A percentile compares a stretch with the other conserved stretches of the same genome.
These are phyloP conservation scores for Lithophane ornitopus DNA, from an alignment of 2,888 invertebrate genomes.

Conservation along the genomic window DNA sequence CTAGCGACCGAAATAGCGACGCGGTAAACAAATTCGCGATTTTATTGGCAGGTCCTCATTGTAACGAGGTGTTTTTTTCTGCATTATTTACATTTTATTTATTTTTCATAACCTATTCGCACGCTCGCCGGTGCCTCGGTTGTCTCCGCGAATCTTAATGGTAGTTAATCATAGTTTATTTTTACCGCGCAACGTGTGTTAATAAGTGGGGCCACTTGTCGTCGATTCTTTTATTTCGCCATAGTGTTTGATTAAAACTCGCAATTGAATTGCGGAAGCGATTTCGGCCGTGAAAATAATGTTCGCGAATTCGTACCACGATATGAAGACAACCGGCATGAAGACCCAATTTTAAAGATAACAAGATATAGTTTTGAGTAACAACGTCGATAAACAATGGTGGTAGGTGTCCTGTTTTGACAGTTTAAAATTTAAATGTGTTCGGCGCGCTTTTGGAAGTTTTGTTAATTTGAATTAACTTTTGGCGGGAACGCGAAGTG, in stretches of 20 bases:
- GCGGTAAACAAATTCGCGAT: slow-evolving; percentile 86
- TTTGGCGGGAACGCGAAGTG: slow-evolving; percentile 84
- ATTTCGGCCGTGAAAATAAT: slow-evolving; percentile 76
- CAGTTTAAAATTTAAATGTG: slow-evolving; percentile 69
- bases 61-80: slow-evolving; percentile 74
- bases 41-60: slow-evolving; percentile 78
- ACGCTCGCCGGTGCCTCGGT: slow-evolving; percentile 81
- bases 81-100: slow-evolving; percentile 72
- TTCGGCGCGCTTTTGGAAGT: slow-evolving; percentile 67
- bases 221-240: slow-evolving; percentile 83
- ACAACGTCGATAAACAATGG: slow-evolving; percentile 66
- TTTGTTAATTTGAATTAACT: slow-evolving; percentile 71
- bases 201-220: slow-evolving; percentile 88
- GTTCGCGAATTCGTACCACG: slow-evolving; percentile 75
- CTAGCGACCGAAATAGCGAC: slow-evolving; percentile 85
- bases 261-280: slow-evolving; percentile 84
- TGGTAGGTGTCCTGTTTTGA: slow-evolving; percentile 66
- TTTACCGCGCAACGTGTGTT: slow-evolving; percentile 89
- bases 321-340: slow-evolving; percentile 74
- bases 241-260: slow-evolving; percentile 83
- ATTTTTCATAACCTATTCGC: slow-evolving; percentile 82
- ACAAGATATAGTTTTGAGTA: slow-evolving; percentile 74
- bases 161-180: slow-evolving; percentile 90
- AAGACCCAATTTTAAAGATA: slow-evolving; percentile 75
- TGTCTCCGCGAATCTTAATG: slow-evolving; percentile 90